Evolutionary conservation across 2,113 vertebrate species (phyloP), one percentile per base, ranked within the genome.

Genomic region (Carlito syrichta): DNA sequence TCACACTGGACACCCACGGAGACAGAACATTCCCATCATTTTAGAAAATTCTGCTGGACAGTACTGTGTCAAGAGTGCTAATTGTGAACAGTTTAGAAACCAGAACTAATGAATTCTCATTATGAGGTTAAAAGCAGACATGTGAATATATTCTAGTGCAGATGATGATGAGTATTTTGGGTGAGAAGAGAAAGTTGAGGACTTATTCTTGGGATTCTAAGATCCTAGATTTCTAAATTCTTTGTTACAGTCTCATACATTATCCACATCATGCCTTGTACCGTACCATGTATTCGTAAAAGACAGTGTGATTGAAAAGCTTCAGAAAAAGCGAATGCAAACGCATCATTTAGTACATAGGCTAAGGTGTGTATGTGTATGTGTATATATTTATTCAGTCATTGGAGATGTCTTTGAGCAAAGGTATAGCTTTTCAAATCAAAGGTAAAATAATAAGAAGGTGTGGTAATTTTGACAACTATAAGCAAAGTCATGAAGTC

Each of bases 391-490:
- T 76, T 52, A 50, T 58, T 40, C 43, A 82, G 25, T 23, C 19
- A 27, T 14, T 63, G 62, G 77, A 85, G 40, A 71, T 50, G 43
- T 71, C 74, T 89, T 58, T 76, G 76, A 84, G 60, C 74, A 96
- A 91, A 89, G 30, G 16, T 54, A 32, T 6, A 62, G 52, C 83
- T 97, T 94, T 92, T 92, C 93, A 82, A 76, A 62, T 85, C 9
- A 45, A 1, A 69, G 56, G 45, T 78, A 74, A 38, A 92, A 74
- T 30, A 81, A 94, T 62, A 58, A 96, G 23, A 35, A 69, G 22
- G 23, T 86, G 43, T 78, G 3, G 6, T 91, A 82, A 43, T 94
- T 92, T 78, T 56, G 43, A 83, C 93, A 95, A 38, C 30, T 40
- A 20, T 73, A 13, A 38, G 68, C n/a, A 91, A 69, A 48, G 2